A percentile compares a stretch with the other conserved stretches of the same genome.
phyloP scores from a whole-genome alignment of 2,797 vertebrate species.

The Fistularia tabacaria region DNA sequence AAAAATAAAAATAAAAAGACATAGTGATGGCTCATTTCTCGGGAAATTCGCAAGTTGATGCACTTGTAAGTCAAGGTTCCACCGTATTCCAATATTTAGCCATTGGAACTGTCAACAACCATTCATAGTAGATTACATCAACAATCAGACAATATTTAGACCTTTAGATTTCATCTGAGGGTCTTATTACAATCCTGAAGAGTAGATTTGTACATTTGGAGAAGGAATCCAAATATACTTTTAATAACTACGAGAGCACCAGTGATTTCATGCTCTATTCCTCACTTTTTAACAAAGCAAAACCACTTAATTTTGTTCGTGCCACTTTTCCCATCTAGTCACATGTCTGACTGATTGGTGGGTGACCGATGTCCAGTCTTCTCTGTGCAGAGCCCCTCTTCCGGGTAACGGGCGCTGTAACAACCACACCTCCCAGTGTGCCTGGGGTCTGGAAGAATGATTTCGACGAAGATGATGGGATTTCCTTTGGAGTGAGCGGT shows the following conservation, averaged over 20 bases:
- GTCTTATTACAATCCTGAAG: too few species aligned
- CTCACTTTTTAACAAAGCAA: background rate
- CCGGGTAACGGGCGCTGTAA: slow-evolving; percentile 47
- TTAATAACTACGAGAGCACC: slow-evolving; percentile 27
- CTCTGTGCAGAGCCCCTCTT: slow-evolving; percentile 85
- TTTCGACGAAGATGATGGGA: slow-evolving; percentile 60
- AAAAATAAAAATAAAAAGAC: too few species aligned
- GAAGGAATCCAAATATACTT: background rate
- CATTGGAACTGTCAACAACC: too few species aligned
- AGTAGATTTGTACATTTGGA: too few species aligned
- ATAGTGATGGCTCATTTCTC: too few species aligned
- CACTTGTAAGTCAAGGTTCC: too few species aligned
- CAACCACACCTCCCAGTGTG: slow-evolving; percentile 62
- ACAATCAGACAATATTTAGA: too few species aligned
- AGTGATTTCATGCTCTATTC: slow-evolving; percentile 16
- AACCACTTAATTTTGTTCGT: background rate
- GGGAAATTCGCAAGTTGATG: too few species aligned
- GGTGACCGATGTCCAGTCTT: slow-evolving; percentile 83
- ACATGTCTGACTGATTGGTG: slow-evolving; percentile 59
- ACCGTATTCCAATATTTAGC: too few species aligned
- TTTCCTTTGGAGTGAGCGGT: slow-evolving; percentile 83
- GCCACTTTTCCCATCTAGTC: too few species aligned
- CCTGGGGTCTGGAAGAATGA: slow-evolving; percentile 91
- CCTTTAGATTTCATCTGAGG: too few species aligned
- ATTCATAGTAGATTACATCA: too few species aligned